These are phyloP conservation scores for Hypercompe scribonia DNA, from an alignment of 2,888 invertebrate genomes.

Conservation along the genomic window DNA sequence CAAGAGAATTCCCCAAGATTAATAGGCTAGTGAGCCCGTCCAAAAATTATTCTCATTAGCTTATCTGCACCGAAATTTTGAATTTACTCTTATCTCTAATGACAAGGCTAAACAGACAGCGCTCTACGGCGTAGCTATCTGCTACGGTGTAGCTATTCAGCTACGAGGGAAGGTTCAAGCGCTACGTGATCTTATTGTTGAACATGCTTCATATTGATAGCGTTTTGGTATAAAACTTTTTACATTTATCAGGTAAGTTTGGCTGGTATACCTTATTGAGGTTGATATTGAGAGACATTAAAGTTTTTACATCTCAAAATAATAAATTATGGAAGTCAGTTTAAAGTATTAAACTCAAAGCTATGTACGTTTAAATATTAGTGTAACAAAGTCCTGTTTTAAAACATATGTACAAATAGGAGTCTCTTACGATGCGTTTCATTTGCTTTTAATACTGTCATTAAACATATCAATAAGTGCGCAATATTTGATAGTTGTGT, in stretches of 20 bases:
- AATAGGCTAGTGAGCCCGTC: constrained; percentile 64
- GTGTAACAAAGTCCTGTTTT: no score
- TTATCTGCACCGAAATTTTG: constrained; percentile 71
- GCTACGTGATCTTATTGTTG: constrained; percentile 63
- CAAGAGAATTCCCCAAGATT: constrained; percentile 46
- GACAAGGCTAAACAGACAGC: constrained; percentile 64
- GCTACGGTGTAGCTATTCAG: constrained; percentile 42
- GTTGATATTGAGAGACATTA: not conserved
- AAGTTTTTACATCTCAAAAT: no score
- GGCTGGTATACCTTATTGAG: not conserved
- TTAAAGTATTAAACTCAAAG: no score
- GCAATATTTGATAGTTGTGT: no score
- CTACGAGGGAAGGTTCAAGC: constrained; percentile 65
- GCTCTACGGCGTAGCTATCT: constrained; percentile 52
- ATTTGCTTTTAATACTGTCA: no score
- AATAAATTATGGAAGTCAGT: no score
- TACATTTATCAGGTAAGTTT: constrained; percentile 18
- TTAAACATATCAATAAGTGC: no score
- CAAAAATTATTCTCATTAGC: constrained; percentile 77
- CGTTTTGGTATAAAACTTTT: constrained; percentile 30
- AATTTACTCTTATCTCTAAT: constrained; percentile 73
- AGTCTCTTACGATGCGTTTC: not conserved
- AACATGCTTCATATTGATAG: constrained; percentile 56
- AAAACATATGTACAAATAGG: no score
- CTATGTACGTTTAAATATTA: no score